phyloP scores from a whole-genome alignment of 2,113 vertebrate genomes.

The Pelecanus crispus region DNA sequence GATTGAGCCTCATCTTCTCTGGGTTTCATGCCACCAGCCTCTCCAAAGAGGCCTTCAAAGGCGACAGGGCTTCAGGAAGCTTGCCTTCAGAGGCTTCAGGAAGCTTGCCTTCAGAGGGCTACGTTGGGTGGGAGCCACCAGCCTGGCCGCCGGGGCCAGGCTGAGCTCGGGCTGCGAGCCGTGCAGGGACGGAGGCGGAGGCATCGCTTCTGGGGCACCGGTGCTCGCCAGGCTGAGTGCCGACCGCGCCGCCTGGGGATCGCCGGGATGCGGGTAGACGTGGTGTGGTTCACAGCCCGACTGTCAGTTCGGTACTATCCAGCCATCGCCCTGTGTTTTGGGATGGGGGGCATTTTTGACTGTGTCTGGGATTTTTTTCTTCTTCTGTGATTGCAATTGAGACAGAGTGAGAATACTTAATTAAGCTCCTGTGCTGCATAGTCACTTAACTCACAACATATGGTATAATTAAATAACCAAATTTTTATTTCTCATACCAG shows the following conservation, averaged over 20 bases:
- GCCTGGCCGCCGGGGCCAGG: accelerated
- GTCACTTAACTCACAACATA: neutral
- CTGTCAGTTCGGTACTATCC: no score
- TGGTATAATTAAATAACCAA: neutral
- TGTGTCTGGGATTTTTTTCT: neutral
- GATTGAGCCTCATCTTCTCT: neutral
- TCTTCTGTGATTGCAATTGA: neutral
- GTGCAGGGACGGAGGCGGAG: neutral
- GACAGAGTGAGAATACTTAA: neutral
- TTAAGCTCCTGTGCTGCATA: neutral
- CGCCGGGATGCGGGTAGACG: accelerated
- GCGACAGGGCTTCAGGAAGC: neutral
- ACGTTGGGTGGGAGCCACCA: neutral
- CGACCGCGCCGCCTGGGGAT: accelerated
- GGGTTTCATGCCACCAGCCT: neutral
- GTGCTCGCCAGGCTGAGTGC: neutral
- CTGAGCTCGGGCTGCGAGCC: neutral
- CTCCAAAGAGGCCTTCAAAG: neutral
- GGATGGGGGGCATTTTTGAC: neutral
- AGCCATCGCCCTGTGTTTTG: neutral
- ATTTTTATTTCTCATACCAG: neutral
- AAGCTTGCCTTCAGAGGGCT: no score
- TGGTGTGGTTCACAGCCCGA: accelerated
- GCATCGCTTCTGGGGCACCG: accelerated
- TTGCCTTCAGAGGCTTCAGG: neutral